Base-by-base conservation (phyloP, 2,113 vertebrate species). In the Oxyura jamaicensis region DNA sequence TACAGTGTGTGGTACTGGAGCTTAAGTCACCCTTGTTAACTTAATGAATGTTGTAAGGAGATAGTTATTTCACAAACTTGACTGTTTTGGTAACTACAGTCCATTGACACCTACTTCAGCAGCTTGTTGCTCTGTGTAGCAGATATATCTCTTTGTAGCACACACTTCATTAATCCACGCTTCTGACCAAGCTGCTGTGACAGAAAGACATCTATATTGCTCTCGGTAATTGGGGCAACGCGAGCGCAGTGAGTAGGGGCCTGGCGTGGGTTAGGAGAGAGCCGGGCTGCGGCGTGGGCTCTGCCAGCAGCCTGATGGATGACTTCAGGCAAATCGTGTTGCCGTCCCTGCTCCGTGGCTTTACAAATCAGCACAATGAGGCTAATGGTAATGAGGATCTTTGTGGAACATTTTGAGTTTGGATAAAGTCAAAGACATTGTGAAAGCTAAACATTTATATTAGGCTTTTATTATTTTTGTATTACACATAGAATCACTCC, bases 301-400 rank as follows among this genome's bases (percentile, higher is more conserved):
- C 73, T 84, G 88, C 69, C 92, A 88, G 95, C 86, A 94, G 36
- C 52, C 46, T 91, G 92, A 83, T 39, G 74, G 92, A 92, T 96
- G 91, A 95, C 86, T 96, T 81, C 0, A 8, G 90, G 86, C 55
- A 92, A 92, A 93, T 83, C 4, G 59, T 77, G 91, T 92, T 74
- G 65, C 68, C 88, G 94, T 86, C 5, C 10, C 80, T 29, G 33
- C 82, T 94, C 74, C 3, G 8, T 58, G 71, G 74, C 71, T 95
- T 95, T 89, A 92, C 89, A 84, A 81, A 82, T 84, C 0, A 0
- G 60, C 58, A 80, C 84, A 74, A 85, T 33, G 74, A 73, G 59
- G 84, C 73, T 81, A 79, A 80, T 3, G 8, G 50, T 59, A 90
- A 82, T 66, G 59, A 88, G 78, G 46, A 95, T 69, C 77, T 89